Evolutionary conservation across 2,113 vertebrate genomes (phyloP), one percentile per base, ranked within the genome.

Genomic region (Tupaia tana): DNA sequence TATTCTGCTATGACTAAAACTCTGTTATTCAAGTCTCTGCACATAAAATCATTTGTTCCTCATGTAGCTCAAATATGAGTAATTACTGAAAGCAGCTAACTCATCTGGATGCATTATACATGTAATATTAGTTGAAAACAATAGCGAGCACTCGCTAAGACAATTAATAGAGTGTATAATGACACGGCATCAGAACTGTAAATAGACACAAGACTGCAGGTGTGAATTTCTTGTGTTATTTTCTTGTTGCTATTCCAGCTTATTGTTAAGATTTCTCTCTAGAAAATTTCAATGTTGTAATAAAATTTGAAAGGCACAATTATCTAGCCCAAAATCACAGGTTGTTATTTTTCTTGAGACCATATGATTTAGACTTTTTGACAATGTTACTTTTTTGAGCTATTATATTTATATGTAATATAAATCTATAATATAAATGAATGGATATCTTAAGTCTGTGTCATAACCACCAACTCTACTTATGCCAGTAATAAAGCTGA

Each of bases 161-260:
- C 88, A 96, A 95, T 91, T 96, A 95, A 92, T 90, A 85, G 89
- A 91, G 56, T 93, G 34, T 9, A 87, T 97, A 95, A 89, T 96
- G 96, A 92, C 29, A 92, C 85, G 88, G 29, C 89, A 89, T 81
- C 69, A 80, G 82, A 94, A 74, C 79, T 54, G 18, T 34, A 95
- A 89, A 90, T 79, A 78, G 56, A 77, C 96, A 77, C 20, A 66
- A 95, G 15, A 79, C 85, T 91, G 66, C 87, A 97, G 92, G 64
- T 97, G 61, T 90, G 66, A 88, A 78, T 97, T 97, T 67, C 80
- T 56, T n/a, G 24, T 0, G 1, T 54, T 87, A 74, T 77, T 84
- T 96, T 94, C 70, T 96, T 89, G 9, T 74, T 94, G 61, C 43
- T 89, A 12, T 90, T 74, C 64, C 93, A n/a, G 9, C n/a, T 92